Evolutionary conservation across 2,113 vertebrate species (phyloP), one percentile per base, ranked within the genome.

Genomic region (Hippoglossus stenolepis): DNA sequence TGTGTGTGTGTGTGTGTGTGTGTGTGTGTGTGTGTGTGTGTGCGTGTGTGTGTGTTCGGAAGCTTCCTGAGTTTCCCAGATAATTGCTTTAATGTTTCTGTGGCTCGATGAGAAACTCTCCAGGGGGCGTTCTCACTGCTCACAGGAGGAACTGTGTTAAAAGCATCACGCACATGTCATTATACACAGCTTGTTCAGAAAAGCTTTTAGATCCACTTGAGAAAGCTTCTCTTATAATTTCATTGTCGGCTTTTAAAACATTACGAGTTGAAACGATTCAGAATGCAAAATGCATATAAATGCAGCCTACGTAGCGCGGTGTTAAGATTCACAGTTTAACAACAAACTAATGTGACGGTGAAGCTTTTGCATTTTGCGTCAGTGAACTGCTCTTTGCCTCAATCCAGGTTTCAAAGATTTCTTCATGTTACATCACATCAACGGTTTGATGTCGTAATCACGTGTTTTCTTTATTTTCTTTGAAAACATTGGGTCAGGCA

Each of bases 71-170:
- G 40, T 43, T 75, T 63, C 12, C 13, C 28, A 47, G 23, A 63
- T 82, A 73, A 80, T 64, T 51, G 47, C 60, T 43, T 65, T 28
- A 73, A 58, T 77, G 69, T 66, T 58, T 73, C 17, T 38, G 28
- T 5, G 60, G 23, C 47, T 77, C 26, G 12, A 9, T 40, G 80
- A 80, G 40, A 17, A 53, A 40, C 21, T 0, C 26, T 26, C 38
- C 35, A 0, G 7, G 71, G 66, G 54, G 5, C 7, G 21, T 58
- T 40, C 45, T 66, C 17, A 1, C 18, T 9, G 18, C 5, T 54
- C 51, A n/a, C 51, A 3, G 51, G 51, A 54, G 51, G n/a, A 54
- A n/a, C 51, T 2, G 18, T 54, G 51, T 54, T 66, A 49, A 71
- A 79, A 84, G 77, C 77, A 4, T 70, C 53, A n/a, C 6, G 21